Conservation (phyloP, 2,113 vertebrate genomes). For the cattle (Bos taurus) region DNA sequence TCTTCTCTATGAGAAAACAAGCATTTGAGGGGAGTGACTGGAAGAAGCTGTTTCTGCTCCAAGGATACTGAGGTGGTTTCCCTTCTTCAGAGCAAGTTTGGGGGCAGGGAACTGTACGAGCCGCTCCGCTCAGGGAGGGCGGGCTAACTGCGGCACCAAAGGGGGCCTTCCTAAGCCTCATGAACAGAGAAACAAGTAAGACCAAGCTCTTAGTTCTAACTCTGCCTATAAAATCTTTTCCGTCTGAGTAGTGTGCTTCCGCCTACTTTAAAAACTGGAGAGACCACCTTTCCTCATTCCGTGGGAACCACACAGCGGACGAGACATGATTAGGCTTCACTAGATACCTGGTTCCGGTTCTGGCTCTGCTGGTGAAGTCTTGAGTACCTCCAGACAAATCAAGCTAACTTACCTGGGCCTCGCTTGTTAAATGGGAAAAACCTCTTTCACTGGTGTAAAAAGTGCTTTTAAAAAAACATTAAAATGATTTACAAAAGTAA, state of each 20-base stretch:
- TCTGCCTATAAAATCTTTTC: background rate
- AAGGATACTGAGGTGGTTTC: background rate
- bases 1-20: background rate
- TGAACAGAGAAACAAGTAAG: background rate
- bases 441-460: background rate
- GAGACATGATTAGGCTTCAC: background rate
- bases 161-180: background rate
- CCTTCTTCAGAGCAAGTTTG: background rate
- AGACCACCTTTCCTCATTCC: background rate
- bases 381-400: background rate
- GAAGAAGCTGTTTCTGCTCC: background rate
- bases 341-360: background rate
- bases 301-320: background rate
- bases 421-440: constrained; percentile 2
- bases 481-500: background rate
- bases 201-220: background rate
- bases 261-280: background rate
- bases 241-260: background rate
- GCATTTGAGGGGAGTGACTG: background rate
- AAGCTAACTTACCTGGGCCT: background rate
- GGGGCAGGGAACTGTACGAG: background rate
- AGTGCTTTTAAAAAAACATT: background rate
- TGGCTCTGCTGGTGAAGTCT: background rate
- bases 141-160: background rate
- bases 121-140: background rate